Percentiles rank a stretch among this genome's conserved stretches.
These are phyloP conservation scores for Hemiprocne comata DNA, from an alignment of 2,113 vertebrate genomes.

Conservation along the genomic window DNA sequence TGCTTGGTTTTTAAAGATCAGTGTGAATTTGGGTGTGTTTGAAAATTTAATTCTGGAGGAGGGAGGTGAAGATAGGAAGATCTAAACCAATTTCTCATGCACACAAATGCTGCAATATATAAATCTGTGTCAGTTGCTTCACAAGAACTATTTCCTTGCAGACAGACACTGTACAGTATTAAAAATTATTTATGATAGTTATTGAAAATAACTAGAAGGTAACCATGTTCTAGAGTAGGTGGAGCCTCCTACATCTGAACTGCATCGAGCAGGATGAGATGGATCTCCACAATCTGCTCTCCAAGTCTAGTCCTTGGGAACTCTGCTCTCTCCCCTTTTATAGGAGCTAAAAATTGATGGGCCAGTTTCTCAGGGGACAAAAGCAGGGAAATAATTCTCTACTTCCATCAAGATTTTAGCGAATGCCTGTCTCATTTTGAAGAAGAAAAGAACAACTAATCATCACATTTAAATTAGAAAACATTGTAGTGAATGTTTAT, in stretches of 20 bases:
- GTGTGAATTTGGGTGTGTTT: not conserved
- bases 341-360: not conserved
- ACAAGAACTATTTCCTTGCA: not conserved
- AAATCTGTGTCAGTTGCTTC: not conserved
- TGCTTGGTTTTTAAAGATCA: not conserved
- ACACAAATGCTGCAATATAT: not conserved
- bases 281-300: slow-evolving; percentile 36
- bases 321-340: not conserved
- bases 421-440: not conserved
- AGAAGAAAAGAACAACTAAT: not conserved
- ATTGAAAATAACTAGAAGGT: slow-evolving; percentile 37
- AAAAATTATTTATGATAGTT: not conserved
- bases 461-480: not conserved
- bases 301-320: slow-evolving; percentile 1
- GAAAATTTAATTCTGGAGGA: not conserved
- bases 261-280: slow-evolving; percentile 20
- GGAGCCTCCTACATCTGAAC: slow-evolving; percentile 43
- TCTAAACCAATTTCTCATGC: not conserved
- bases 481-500: not conserved
- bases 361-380: not conserved
- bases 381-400: not conserved
- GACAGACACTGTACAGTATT: not conserved
- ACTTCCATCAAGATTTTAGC: not conserved
- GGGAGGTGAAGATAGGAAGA: not conserved
- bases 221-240: slow-evolving; percentile 25